Conservation (phyloP, 2,888 invertebrate species). For the Andrena haemorrhoa region DNA sequence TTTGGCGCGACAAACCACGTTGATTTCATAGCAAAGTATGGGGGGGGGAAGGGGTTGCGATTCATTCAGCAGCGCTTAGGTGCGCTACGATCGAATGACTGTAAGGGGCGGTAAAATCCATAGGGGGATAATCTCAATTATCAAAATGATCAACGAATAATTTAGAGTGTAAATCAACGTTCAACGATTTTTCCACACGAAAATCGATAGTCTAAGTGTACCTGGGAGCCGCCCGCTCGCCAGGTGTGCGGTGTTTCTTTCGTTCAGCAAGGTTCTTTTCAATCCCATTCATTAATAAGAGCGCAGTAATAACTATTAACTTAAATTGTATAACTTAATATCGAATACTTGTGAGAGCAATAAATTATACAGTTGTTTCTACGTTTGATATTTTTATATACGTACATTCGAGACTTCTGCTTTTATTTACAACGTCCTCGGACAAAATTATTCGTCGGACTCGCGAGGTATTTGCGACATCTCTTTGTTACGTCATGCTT, state of each 20-base stretch:
- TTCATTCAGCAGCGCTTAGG: conserved; percentile 10
- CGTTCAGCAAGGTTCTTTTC: conserved; percentile 5
- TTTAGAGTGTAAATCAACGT: conserved; percentile 42
- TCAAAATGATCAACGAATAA: conserved; percentile 31
- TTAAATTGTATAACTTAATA: not conserved
- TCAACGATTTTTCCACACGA: conserved; percentile 33
- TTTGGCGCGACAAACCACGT: not conserved
- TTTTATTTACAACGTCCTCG: conserved; percentile 2
- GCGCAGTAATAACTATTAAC: conserved; percentile 22
- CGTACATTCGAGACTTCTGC: conserved; percentile 8
- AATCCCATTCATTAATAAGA: conserved; percentile 16
- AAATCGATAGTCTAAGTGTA: conserved; percentile 33
- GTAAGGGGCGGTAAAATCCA: not conserved
- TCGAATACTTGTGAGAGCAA: conserved; percentile 31
- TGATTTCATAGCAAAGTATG: conserved; percentile 18
- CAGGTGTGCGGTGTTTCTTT: not conserved
- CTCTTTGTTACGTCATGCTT: not conserved
- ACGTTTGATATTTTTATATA: not conserved
- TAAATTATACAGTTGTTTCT: conserved; percentile 28
- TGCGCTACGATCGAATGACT: not conserved
- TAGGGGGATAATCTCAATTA: conserved; percentile 28
- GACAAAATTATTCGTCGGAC: not conserved
- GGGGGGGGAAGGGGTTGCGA: not conserved
- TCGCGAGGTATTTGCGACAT: conserved; percentile 1
- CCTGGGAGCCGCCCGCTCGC: not conserved